These are phyloP conservation scores for Rhinichthys osculus DNA, from an alignment of 2,797 vertebrate genomes.

Conservation along the genomic window DNA sequence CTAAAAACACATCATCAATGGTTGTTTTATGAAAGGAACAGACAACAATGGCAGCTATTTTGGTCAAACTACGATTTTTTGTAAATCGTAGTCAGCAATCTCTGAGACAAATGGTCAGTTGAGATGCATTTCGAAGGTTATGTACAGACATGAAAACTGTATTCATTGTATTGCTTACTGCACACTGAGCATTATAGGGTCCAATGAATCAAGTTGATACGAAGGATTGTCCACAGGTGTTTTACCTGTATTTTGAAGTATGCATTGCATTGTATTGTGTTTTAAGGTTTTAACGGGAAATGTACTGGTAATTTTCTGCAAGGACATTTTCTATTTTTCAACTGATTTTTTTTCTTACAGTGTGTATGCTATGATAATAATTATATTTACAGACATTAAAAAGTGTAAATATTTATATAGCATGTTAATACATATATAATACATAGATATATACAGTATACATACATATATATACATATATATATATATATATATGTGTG, in stretches of 20 bases:
- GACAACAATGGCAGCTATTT: slow-evolving; percentile 21
- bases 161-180: background rate
- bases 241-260: background rate
- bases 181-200: background rate
- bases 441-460: too few species aligned
- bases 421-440: too few species aligned
- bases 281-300: background rate
- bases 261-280: background rate
- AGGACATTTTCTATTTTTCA: background rate
- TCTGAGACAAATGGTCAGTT: slow-evolving; percentile 25
- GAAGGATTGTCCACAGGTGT: background rate
- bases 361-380: background rate
- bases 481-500: too few species aligned
- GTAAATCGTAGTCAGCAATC: slow-evolving; percentile 27
- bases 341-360: background rate
- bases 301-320: background rate
- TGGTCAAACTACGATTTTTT: slow-evolving; percentile 7
- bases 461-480: too few species aligned
- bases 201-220: background rate
- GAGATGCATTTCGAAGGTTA: slow-evolving; percentile 4
- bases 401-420: too few species aligned
- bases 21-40: background rate
- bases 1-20: slow-evolving; percentile 17
- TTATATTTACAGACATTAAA: background rate
- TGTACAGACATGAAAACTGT: background rate